Evolutionary conservation across 2,888 invertebrate genomes (phyloP), one percentile per base, ranked within the genome.

Genomic region (Hirtodrosophila confusa): DNA sequence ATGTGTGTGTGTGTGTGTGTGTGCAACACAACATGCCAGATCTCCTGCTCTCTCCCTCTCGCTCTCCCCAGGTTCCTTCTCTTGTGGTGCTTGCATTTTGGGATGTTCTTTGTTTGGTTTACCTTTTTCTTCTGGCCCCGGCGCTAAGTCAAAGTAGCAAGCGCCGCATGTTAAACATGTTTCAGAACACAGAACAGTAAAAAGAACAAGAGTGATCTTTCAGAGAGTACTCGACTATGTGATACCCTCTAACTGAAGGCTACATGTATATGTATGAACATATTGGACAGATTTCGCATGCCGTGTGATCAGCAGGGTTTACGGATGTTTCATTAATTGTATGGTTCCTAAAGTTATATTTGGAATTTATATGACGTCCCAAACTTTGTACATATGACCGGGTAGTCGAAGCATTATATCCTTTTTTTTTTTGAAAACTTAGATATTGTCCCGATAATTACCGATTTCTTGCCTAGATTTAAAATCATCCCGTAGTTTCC

Each of bases 111-210:
- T 78, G 79, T 77, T 79, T 75, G 79, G 53, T 71, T 78, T 78
- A 66, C 71, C 82, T 71, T 72, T 64, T 61, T 69, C 44, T 39
- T 17, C 39, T 69, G 60, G 56, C 64, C 63, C 66, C 67, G 88
- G 88, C 88, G 88, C 83, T 88, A 77, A 75, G 72, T 73, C 78
- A 70, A 83, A 77, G 86, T 72, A 78, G 80, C 80, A 72, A 86
- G 75, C 75, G 58, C 72, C 78, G 80, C 85, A 84, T 82, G 85
- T 86, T 84, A 86, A 86, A 86, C 86, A 84, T 84, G 80, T 83
- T 83, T 61, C 71, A 65, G 63, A 71, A 69, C 60, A 86, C 58
- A 54, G 58, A 60, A 58, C 61, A 44, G 48, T 67, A 51, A 55
- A 60, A 44, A 45, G 60, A 64, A 60, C 58, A 75, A 39, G 9